These are phyloP conservation scores for Plotosus lineatus DNA, from an alignment of 2,113 vertebrate genomes.

Conservation along the genomic window DNA sequence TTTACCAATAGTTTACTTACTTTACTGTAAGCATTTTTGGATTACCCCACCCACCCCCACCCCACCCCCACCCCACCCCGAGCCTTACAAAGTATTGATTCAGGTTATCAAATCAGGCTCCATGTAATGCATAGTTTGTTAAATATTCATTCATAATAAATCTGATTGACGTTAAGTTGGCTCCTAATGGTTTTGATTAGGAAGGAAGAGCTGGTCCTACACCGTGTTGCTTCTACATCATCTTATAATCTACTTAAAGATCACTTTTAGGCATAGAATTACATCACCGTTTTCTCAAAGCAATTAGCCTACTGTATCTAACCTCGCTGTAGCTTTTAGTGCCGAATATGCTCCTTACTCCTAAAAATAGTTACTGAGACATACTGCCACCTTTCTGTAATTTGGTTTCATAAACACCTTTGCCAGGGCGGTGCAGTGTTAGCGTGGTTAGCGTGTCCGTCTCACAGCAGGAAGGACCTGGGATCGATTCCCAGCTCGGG, in stretches of 20 bases:
- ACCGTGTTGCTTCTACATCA: constrained; percentile 16
- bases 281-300: constrained; percentile 6
- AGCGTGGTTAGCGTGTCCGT: too few species aligned
- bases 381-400: not conserved
- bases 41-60: not conserved
- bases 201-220: not conserved
- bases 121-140: constrained; percentile 39
- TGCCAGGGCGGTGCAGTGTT: too few species aligned
- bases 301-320: constrained; percentile 34
- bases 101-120: constrained; percentile 24
- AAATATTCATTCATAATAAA: constrained; percentile 38
- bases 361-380: constrained; percentile 25
- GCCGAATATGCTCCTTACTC: constrained; percentile 2
- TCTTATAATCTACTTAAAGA: constrained; percentile 25
- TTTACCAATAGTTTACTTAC: not conserved
- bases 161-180: constrained; percentile 27
- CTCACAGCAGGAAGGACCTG: too few species aligned
- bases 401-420: not conserved
- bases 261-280: constrained; percentile 37
- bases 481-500: too few species aligned
- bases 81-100: not conserved
- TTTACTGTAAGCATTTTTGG: constrained; percentile 9
- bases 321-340: constrained; percentile 27
- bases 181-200: constrained; percentile 24
- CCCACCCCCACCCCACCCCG: not conserved